A percentile compares a stretch with the other conserved stretches of the same genome.
These are phyloP conservation scores for Gari tellinella DNA, from an alignment of 2,888 invertebrate species.

Conservation along the genomic window DNA sequence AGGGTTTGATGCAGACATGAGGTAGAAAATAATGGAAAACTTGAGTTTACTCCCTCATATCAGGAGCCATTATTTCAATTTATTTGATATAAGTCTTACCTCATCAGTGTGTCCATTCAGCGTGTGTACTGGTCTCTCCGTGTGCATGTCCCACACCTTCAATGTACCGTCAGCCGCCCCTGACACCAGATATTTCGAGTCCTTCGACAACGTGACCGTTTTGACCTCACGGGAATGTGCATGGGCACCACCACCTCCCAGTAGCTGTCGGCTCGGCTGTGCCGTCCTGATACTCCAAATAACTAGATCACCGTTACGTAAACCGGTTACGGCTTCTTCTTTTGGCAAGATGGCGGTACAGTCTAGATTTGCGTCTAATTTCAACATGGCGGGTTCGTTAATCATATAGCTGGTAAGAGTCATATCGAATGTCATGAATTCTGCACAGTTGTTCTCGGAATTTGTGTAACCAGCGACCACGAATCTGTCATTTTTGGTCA, in stretches of 20 bases:
- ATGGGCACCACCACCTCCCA: constrained; percentile 73
- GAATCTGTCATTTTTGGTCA: constrained; percentile 81
- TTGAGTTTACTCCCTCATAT: too few relatives aligned
- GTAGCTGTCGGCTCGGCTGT: constrained; percentile 80
- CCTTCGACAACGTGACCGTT: constrained; percentile 80
- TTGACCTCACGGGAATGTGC: constrained; percentile 83
- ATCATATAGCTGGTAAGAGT: constrained; percentile 76
- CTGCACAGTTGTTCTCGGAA: constrained; percentile 82
- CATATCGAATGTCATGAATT: constrained; percentile 84
- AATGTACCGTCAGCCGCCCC: constrained; percentile 83
- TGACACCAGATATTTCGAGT: constrained; percentile 82
- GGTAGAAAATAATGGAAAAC: too few relatives aligned
- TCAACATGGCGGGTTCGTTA: constrained; percentile 81
- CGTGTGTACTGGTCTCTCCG: constrained; percentile 81
- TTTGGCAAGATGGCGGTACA: constrained; percentile 82
- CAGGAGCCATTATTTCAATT: too few relatives aligned
- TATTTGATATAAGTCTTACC: constrained; percentile 70
- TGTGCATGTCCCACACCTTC: constrained; percentile 83
- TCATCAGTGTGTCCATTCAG: constrained; percentile 83
- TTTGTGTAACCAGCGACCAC: constrained; percentile 84
- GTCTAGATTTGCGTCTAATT: constrained; percentile 82
- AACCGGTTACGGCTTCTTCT: constrained; percentile 83
- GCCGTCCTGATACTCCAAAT: constrained; percentile 83
- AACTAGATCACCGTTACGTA: constrained; percentile 83
- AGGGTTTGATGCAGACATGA: too few relatives aligned